Evolutionary conservation across 2,888 invertebrate genomes (phyloP), one percentile per base, ranked within the genome.

Genomic region (Apodemia duryi): DNA sequence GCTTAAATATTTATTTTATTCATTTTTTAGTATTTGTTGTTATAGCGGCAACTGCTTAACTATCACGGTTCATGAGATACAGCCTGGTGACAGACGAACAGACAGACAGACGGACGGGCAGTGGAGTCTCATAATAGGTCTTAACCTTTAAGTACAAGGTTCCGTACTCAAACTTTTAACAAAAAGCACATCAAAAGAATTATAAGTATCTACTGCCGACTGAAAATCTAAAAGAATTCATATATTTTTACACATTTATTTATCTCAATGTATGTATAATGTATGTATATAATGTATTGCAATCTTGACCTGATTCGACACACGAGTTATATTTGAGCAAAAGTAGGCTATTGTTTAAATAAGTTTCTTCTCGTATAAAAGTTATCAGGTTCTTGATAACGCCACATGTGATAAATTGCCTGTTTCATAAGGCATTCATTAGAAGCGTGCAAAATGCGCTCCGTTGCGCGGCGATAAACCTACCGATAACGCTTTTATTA

Each of bases 381-480:
- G 82, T 86, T 89, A 88, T 85, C 86, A 88, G 80, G 79, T 83
- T 78, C 80, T 78, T 88, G 89, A 90, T 89, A 90, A 90, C 87
- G 86, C 78, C 71, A 75, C 75, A 88, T 90, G 89, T 90, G 88
- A 91, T 91, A 90, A 91, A 91, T 90, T 90, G 87, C 86, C 89
- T 89, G 88, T 89, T 91, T 91, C 88, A 91, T 91, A 88, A 82
- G 88, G 88, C 90, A 84, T 91, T 91, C 91, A 91, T 91, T 91
- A 91, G 88, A 83, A 84, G 84, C 90, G 85, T 91, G 88, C 82
- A 85, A 79, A 91, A 91, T 89, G 85, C 87, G 83, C 82, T 91
- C 86, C 87, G 90, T 81, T 85, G 85, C 88, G 86, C 89, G 71
- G 83, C 91, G 90, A 91, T 91, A 89, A 87, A 81, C 80, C 72